phyloP scores from a whole-genome alignment of 2,888 invertebrate species.

The Ferdinandea cuprea region DNA sequence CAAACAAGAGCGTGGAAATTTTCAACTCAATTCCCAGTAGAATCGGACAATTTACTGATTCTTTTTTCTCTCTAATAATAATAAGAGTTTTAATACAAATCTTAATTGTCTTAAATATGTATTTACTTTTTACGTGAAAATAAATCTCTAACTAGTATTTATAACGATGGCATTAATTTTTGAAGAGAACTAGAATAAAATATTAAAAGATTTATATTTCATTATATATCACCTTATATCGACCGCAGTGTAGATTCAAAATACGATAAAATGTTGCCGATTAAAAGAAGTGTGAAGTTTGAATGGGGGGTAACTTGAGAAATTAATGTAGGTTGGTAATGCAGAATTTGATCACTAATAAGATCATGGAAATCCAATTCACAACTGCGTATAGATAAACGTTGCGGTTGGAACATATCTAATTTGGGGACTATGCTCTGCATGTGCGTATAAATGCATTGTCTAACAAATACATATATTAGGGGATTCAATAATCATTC shows the following conservation, averaged over 20 bases:
- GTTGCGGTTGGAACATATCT: too few species aligned
- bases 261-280: not conserved
- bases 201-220: not conserved
- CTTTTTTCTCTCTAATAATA: slow-evolving; percentile 32
- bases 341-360: not conserved
- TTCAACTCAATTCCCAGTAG: slow-evolving; percentile 62
- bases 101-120: slow-evolving; percentile 15
- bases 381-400: too few species aligned
- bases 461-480: too few species aligned
- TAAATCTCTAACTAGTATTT: slow-evolving; percentile 46
- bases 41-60: slow-evolving; percentile 60
- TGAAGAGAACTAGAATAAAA: not conserved
- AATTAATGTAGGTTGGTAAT: not conserved
- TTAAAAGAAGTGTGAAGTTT: not conserved
- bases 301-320: not conserved
- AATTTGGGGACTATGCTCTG: too few species aligned
- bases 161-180: slow-evolving; percentile 36
- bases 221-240: not conserved
- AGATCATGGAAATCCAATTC: not conserved
- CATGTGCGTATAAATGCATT: too few species aligned
- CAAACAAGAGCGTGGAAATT: slow-evolving; percentile 63
- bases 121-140: not conserved
- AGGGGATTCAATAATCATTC: too few species aligned
- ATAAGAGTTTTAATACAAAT: slow-evolving; percentile 5
- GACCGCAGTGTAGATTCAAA: not conserved